Conservation (phyloP, 2,888 invertebrate genomes). For the Diplazon laetatorius region DNA sequence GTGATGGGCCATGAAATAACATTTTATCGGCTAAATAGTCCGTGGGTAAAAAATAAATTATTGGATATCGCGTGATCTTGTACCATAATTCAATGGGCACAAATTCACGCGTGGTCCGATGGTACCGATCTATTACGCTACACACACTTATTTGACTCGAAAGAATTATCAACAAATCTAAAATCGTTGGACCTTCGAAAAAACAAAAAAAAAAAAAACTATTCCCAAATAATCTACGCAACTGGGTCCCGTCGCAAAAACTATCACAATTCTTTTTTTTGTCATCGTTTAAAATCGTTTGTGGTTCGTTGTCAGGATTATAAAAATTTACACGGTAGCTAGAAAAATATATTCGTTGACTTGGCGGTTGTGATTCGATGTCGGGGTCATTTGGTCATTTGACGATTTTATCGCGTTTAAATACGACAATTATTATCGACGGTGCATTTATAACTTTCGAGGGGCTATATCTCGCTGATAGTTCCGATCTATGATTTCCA, state of each 20-base stretch:
- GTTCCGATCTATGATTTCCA: no score
- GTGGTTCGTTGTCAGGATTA: slow-evolving; percentile 72
- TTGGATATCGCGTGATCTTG: no score
- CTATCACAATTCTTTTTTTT: slow-evolving; percentile 16
- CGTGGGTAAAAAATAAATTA: no score
- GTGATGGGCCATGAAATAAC: no score
- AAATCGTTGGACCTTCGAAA: no score
- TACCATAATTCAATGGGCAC: no score
- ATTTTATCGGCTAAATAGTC: no score
- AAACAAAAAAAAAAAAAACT: slow-evolving; percentile 30
- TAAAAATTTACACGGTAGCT: slow-evolving; percentile 49
- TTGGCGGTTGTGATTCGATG: slow-evolving; percentile 71
- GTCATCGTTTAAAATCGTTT: slow-evolving; percentile 7
- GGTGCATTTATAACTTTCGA: no score
- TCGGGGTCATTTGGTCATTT: slow-evolving; percentile 69
- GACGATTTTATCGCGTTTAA: slow-evolving; percentile 39
- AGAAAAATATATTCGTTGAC: slow-evolving; percentile 72
- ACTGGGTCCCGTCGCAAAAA: not conserved
- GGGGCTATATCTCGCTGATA: no score
- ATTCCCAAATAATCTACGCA: slow-evolving; percentile 1
- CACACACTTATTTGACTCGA: no score
- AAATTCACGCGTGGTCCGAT: no score
- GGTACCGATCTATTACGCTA: no score
- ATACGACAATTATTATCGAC: slow-evolving; percentile 11
- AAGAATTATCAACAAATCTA: slow-evolving; percentile 27